Conservation (phyloP, 92 coral and sea anemone species). For the Anthopleura xanthogrammica region DNA sequence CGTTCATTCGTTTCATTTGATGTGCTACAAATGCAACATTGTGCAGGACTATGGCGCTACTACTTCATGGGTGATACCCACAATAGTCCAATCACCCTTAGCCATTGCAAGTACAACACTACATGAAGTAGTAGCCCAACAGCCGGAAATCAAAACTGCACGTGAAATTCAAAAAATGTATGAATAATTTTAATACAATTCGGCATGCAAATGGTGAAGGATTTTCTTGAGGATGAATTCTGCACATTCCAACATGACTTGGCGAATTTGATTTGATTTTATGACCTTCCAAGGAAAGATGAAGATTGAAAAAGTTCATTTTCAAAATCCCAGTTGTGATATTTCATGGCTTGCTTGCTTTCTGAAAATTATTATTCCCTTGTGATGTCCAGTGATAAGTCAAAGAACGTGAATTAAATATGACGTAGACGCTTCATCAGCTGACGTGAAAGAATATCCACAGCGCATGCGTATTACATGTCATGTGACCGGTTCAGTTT, state of each 20-base stretch:
- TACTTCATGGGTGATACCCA: not conserved
- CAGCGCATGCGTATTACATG: slow-evolving; percentile 8
- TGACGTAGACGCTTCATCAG: not conserved
- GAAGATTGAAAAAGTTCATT: not conserved
- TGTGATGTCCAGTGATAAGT: not conserved
- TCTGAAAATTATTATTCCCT: not conserved
- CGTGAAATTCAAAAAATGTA: not conserved
- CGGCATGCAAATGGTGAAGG: not conserved
- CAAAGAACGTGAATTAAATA: not conserved
- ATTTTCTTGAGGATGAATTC: not conserved
- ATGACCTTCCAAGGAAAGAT: not conserved
- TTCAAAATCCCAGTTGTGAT: not conserved
- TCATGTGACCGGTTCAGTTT: not conserved
- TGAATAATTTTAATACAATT: not conserved
- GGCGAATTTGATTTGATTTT: not conserved
- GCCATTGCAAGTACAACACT: not conserved
- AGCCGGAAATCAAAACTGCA: not conserved
- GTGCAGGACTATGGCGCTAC: not conserved
- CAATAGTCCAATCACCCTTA: not conserved
- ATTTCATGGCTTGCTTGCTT: not conserved
- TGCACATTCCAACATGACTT: not conserved
- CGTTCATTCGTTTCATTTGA: not conserved
- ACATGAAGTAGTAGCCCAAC: not conserved
- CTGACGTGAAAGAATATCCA: not conserved
- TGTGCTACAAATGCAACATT: not conserved